Conservation (phyloP, 1,140 invertebrate genomes). For the Odontomachus brunneus region DNA sequence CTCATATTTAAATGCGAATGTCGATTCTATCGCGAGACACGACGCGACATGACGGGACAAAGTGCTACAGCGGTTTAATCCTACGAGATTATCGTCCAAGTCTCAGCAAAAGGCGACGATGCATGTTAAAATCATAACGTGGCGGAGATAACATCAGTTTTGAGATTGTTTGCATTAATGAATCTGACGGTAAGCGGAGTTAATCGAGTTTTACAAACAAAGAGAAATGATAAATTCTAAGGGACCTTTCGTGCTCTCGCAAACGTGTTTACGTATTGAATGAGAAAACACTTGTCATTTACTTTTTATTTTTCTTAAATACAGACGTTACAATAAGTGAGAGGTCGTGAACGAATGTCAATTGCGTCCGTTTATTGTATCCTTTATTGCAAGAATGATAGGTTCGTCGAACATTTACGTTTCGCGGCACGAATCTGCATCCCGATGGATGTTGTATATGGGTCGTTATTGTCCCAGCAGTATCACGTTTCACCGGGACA, state of each 20-base stretch:
- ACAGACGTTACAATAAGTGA: no score
- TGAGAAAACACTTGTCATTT: background rate
- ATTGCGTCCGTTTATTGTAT: no score
- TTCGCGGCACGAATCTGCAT: background rate
- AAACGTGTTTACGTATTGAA: background rate
- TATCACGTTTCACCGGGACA: constrained; percentile 52
- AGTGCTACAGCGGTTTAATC: constrained; percentile 45
- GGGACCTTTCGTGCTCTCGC: background rate
- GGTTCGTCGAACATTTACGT: background rate
- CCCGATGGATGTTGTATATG: constrained; percentile 15
- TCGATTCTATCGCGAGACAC: constrained; percentile 52
- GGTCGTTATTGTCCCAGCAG: constrained; percentile 50
- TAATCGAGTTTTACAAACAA: background rate
- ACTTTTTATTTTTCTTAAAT: background rate
- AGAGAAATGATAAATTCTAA: background rate
- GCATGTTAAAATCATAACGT: background rate
- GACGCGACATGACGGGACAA: constrained; percentile 41
- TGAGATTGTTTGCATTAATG: background rate
- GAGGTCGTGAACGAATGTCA: no score
- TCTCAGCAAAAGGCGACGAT: background rate
- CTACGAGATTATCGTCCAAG: constrained; percentile 21
- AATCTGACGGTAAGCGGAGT: background rate
- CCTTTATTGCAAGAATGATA: background rate
- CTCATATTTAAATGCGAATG: constrained; percentile 46
- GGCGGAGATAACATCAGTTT: background rate